These are phyloP conservation scores for Agrochola litura DNA, from an alignment of 2,888 invertebrate genomes.

Conservation along the genomic window DNA sequence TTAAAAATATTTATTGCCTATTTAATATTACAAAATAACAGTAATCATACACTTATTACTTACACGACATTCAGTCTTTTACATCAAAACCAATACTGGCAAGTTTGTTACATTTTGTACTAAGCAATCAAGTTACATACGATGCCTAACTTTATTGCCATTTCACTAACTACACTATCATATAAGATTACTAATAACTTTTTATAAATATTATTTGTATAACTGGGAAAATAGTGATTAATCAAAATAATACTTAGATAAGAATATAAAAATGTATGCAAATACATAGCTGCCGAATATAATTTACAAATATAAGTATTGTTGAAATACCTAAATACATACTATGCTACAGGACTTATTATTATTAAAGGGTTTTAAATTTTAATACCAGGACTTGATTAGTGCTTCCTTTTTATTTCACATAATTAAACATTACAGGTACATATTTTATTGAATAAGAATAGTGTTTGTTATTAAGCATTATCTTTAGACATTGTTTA, in stretches of 20 bases:
- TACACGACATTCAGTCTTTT: conserved; percentile 90
- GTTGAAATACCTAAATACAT: conserved; percentile 33
- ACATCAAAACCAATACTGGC: conserved; percentile 90
- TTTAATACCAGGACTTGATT: conserved; percentile 12
- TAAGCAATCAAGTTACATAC: conserved; percentile 84
- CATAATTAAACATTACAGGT: neutral
- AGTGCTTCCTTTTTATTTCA: conserved; percentile 10
- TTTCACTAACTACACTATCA: conserved; percentile 82
- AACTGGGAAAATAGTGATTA: conserved; percentile 61
- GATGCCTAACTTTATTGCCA: conserved; percentile 78
- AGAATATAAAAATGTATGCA: conserved; percentile 30
- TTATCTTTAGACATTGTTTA: neutral
- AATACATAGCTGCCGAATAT: conserved; percentile 45
- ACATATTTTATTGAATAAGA: conserved; percentile 2
- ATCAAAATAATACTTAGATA: conserved; percentile 46
- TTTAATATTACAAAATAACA: conserved; percentile 83
- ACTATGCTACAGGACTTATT: neutral
- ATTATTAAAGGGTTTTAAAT: conserved; percentile 8
- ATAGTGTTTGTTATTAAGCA: neutral
- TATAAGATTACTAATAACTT: conserved; percentile 7
- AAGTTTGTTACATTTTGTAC: conserved; percentile 90
- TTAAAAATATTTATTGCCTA: conserved; percentile 75
- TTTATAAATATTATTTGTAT: conserved; percentile 42
- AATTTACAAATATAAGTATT: conserved; percentile 2
- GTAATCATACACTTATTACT: conserved; percentile 79